A percentile compares a stretch with the other conserved stretches of the same genome.
phyloP scores from a whole-genome alignment of 2,113 vertebrate species.

The Rana temporaria region DNA sequence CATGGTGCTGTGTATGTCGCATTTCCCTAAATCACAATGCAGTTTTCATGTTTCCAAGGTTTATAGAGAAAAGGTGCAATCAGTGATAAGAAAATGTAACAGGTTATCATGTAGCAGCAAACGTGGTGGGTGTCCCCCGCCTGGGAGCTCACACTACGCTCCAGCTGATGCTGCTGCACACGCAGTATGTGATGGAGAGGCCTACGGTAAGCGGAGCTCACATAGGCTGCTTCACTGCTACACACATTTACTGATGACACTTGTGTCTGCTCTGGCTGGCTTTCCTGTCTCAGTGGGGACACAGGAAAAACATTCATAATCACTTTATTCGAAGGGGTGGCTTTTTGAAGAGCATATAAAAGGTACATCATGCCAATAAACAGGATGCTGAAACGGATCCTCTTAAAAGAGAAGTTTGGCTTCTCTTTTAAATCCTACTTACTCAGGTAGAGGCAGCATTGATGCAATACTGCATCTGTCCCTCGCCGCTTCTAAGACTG shows the following conservation, averaged over 20 bases:
- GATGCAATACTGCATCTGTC: no score
- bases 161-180: background rate
- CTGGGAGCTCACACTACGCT: background rate
- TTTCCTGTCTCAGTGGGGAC: background rate
- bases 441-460: no score
- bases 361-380: background rate
- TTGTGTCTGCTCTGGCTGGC: conserved; percentile 4
- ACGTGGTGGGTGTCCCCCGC: background rate
- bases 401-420: no score
- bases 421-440: no score
- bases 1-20: background rate
- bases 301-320: background rate
- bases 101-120: conserved; percentile 2
- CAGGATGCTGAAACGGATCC: background rate
- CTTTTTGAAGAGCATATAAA: background rate
- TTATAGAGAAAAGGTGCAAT: background rate
- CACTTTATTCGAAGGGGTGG: no score
- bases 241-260: conserved; percentile 27
- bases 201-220: background rate
- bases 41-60: background rate
- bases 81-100: background rate
- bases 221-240: background rate
- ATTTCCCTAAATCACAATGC: background rate
- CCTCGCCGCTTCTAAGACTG: no score
- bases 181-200: background rate